phyloP scores from a whole-genome alignment of 2,888 invertebrate species.

The Chymomyza fuscimana region DNA sequence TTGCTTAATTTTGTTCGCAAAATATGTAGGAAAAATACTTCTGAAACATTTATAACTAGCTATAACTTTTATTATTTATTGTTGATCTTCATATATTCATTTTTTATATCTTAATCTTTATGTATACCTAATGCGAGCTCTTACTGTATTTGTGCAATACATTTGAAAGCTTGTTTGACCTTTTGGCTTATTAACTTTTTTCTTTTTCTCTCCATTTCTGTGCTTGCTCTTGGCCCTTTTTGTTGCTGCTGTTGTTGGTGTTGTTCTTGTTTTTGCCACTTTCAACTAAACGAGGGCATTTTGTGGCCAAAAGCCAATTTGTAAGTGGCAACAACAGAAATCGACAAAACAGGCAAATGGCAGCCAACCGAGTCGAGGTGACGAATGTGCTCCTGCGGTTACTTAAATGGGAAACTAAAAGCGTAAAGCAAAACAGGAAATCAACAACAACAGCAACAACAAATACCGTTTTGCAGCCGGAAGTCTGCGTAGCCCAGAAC shows the following conservation, averaged over 20 bases:
- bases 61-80: too few relatives aligned
- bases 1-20: too few relatives aligned
- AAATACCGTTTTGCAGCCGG: slow-evolving; percentile 24
- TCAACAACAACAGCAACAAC: slow-evolving; percentile 18
- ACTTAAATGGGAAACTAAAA: slow-evolving; percentile 54
- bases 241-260: slow-evolving; percentile 9
- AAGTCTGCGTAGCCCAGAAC: slow-evolving; percentile 29
- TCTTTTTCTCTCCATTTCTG: slow-evolving; percentile 4
- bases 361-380: slow-evolving; percentile 40
- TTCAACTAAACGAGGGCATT: slow-evolving; percentile 52
- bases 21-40: too few relatives aligned
- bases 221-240: slow-evolving; percentile 17
- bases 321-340: slow-evolving; percentile 60
- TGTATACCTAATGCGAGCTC: background rate
- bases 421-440: slow-evolving; percentile 40
- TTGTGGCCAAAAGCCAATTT: slow-evolving; percentile 64
- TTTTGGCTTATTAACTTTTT: slow-evolving; percentile 56
- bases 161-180: slow-evolving; percentile 53
- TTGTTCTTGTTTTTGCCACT: slow-evolving; percentile 5
- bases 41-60: too few relatives aligned
- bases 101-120: too few relatives aligned
- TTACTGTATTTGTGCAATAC: background rate
- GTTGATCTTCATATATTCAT: too few relatives aligned
- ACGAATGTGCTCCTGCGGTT: slow-evolving; percentile 62
- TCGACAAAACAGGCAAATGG: slow-evolving; percentile 38